phyloP scores from a whole-genome alignment of 2,888 invertebrate species.

The Thereva nobilitata region DNA sequence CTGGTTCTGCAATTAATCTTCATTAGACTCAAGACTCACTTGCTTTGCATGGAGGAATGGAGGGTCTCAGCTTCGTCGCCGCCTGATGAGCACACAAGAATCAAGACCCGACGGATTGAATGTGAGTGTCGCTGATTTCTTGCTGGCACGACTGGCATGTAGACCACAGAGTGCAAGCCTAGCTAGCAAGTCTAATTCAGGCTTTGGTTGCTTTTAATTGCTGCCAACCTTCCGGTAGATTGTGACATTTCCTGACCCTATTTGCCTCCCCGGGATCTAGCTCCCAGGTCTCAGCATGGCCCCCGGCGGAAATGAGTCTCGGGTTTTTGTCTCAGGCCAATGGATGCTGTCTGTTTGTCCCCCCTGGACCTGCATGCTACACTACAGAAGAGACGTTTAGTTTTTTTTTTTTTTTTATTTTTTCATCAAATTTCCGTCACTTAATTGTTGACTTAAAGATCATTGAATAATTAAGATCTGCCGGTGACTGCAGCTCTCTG shows the following conservation, averaged over 20 bases:
- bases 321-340: conserved; percentile 8
- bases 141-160: conserved; percentile 33
- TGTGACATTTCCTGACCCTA: conserved; percentile 35
- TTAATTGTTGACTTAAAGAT: conserved; percentile 18
- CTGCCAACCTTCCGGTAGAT: conserved; percentile 33
- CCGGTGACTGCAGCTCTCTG: too few relatives aligned
- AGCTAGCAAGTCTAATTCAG: too few relatives aligned
- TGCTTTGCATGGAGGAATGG: background rate
- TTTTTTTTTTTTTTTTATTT: too few relatives aligned
- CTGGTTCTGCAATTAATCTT: conserved; percentile 55
- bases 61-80: conserved; percentile 17
- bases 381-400: background rate
- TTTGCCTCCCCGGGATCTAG: conserved; percentile 1
- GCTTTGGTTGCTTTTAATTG: conserved; percentile 27
- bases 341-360: background rate
- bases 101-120: conserved; percentile 28
- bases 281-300: background rate
- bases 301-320: conserved; percentile 21
- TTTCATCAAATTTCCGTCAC: conserved; percentile 15
- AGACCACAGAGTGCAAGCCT: background rate
- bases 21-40: conserved; percentile 49
- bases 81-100: conserved; percentile 1
- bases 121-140: conserved; percentile 26
- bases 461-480: conserved; percentile 17
- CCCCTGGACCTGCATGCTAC: too few relatives aligned